These are phyloP conservation scores for Atlantisia rogersi DNA, from an alignment of 2,113 vertebrate species.

Conservation along the genomic window DNA sequence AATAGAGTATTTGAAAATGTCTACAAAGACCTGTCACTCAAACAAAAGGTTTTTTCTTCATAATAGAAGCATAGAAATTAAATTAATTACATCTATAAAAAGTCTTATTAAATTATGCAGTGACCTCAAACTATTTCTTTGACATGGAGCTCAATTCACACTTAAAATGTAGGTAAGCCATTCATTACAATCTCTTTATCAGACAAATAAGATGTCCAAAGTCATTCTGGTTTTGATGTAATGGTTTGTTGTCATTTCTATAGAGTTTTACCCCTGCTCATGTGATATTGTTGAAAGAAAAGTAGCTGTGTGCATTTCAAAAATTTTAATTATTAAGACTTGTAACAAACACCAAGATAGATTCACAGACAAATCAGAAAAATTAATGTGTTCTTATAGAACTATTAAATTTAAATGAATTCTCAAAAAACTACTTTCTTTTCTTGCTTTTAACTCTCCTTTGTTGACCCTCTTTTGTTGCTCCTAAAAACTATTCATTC, in stretches of 20 bases:
- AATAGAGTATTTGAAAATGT: neutral
- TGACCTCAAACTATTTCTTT: neutral
- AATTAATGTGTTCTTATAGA: neutral
- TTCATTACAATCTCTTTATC: neutral
- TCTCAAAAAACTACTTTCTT: neutral
- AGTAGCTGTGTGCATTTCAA: neutral
- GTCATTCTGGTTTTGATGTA: neutral
- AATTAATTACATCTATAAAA: neutral
- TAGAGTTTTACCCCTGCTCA: neutral
- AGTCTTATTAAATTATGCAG: neutral
- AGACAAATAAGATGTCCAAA: neutral
- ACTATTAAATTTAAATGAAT: neutral
- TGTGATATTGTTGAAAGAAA: neutral
- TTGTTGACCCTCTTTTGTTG: neutral
- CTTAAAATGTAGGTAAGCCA: neutral
- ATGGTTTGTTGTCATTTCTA: neutral
- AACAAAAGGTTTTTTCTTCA: neutral
- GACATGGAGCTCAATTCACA: neutral
- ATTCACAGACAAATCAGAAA: neutral
- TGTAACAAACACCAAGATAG: neutral
- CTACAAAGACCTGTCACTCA: neutral
- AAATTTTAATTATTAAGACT: neutral
- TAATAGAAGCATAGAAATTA: neutral
- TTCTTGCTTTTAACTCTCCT: neutral
- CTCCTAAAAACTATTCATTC: neutral